A percentile compares a stretch with the other conserved stretches of the same genome.
Evolutionary conservation across 2,797 vertebrate species (phyloP).

Genomic region (Ceryle rudis): DNA sequence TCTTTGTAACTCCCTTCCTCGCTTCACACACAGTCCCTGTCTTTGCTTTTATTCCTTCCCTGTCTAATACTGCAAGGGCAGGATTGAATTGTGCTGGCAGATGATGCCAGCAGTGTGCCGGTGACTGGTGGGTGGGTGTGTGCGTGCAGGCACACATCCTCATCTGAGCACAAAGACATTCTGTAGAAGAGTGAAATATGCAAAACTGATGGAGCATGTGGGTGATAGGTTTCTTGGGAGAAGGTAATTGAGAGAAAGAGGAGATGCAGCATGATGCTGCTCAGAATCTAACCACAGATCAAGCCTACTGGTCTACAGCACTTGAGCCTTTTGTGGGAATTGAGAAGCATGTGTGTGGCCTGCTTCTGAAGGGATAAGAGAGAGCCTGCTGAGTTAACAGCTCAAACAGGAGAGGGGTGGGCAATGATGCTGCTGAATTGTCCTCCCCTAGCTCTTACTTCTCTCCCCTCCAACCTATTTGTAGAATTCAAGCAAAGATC

Average conservation of each 20-base stretch:
- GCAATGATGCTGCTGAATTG: neutral
- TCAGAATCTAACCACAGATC: neutral
- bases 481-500: slow-evolving; percentile 3
- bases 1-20: slow-evolving; percentile 5
- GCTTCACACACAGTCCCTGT: neutral
- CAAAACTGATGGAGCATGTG: neutral
- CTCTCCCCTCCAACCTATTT: neutral
- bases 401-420: neutral
- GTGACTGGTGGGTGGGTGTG: neutral
- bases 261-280: neutral
- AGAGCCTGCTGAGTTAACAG: neutral
- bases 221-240: neutral
- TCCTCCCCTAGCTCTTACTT: neutral
- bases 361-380: neutral
- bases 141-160: neutral
- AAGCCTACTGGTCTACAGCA: neutral
- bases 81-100: slow-evolving; percentile 8
- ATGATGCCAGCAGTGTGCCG: slow-evolving; percentile 24
- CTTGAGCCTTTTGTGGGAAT: neutral
- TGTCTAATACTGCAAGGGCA: neutral
- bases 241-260: neutral
- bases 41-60: slow-evolving; percentile 43
- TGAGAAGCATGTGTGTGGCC: neutral
- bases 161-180: neutral
- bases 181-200: neutral